Percentiles rank a stretch among this genome's conserved stretches.
phyloP scores from a whole-genome alignment of 2,113 vertebrate genomes.

The Carlito syrichta region DNA sequence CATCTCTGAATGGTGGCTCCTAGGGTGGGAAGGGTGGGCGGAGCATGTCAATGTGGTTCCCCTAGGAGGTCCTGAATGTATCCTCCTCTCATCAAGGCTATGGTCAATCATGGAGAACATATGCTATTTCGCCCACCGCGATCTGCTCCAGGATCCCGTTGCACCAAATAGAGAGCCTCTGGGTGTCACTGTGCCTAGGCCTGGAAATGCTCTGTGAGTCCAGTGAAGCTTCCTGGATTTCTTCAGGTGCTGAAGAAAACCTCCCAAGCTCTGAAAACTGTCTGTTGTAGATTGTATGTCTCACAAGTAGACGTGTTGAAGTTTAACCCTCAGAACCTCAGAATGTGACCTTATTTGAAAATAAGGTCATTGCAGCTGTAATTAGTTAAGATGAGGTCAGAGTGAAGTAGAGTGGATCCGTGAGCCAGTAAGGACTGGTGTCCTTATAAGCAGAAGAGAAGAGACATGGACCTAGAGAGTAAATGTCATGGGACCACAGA shows the following conservation, averaged over 20 bases:
- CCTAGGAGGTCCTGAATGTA: neutral
- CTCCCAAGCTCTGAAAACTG: neutral
- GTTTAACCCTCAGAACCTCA: neutral
- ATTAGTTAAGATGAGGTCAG: neutral
- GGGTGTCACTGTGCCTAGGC: neutral
- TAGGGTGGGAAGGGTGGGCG: accelerated
- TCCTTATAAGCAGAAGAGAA: neutral
- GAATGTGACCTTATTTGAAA: neutral
- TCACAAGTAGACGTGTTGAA: neutral
- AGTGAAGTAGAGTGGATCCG: neutral
- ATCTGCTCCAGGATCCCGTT: accelerated
- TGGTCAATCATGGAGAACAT: too few relatives aligned
- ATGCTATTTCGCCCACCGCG: accelerated
- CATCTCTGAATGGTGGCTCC: neutral
- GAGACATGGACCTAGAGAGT: neutral
- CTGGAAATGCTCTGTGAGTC: neutral
- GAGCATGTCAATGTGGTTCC: accelerated
- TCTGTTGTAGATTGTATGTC: neutral
- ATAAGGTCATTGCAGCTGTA: neutral
- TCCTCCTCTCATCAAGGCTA: too few relatives aligned
- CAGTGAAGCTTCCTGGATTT: neutral
- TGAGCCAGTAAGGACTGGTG: neutral
- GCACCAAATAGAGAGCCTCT: neutral
- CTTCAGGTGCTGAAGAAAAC: neutral
- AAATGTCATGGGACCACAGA: neutral